Percentiles rank a stretch among this genome's conserved stretches.
phyloP scores from a whole-genome alignment of 2,888 invertebrate species.

The Polia nebulosa region DNA sequence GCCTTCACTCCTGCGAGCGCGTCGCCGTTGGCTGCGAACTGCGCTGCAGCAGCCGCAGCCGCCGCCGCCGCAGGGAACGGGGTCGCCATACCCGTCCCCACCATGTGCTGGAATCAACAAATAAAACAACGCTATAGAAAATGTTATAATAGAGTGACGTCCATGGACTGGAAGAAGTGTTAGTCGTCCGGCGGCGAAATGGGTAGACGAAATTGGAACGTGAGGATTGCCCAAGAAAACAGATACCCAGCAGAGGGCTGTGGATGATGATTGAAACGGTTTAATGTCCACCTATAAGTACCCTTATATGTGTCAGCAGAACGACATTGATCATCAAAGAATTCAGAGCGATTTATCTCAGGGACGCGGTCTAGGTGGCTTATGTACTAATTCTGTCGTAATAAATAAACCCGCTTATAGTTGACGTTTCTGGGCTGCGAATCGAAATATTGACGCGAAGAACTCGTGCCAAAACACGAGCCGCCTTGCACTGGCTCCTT shows the following conservation, averaged over 20 bases:
- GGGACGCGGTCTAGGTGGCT: conserved; percentile 78
- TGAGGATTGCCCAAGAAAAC: not conserved
- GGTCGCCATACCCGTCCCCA: conserved; percentile 96
- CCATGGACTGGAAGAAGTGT: not conserved
- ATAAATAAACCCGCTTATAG: conserved; percentile 85
- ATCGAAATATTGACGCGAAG: conserved; percentile 87
- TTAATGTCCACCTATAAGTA: conserved; percentile 22
- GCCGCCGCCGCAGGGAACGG: conserved; percentile 93
- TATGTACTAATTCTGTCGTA: conserved; percentile 84
- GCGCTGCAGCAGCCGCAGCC: conserved; percentile 92
- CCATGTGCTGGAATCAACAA: conserved; percentile 95
- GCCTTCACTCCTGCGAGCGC: conserved; percentile 90
- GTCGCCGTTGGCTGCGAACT: conserved; percentile 90
- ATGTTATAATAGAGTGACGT: not conserved
- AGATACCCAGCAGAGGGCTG: not conserved
- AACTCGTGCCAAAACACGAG: conserved; percentile 84
- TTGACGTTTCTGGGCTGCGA: conserved; percentile 88
- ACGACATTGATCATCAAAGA: conserved; percentile 72
- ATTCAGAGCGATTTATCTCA: conserved; percentile 75
- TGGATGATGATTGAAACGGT: conserved; percentile 20
- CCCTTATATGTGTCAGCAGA: conserved; percentile 63
- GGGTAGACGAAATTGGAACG: not conserved
- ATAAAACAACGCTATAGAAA: conserved; percentile 43
- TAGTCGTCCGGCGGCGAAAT: not conserved
- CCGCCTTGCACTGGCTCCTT: conserved; percentile 66